phyloP scores from a whole-genome alignment of 2,797 vertebrate species.

The Clarias laeviceps region DNA sequence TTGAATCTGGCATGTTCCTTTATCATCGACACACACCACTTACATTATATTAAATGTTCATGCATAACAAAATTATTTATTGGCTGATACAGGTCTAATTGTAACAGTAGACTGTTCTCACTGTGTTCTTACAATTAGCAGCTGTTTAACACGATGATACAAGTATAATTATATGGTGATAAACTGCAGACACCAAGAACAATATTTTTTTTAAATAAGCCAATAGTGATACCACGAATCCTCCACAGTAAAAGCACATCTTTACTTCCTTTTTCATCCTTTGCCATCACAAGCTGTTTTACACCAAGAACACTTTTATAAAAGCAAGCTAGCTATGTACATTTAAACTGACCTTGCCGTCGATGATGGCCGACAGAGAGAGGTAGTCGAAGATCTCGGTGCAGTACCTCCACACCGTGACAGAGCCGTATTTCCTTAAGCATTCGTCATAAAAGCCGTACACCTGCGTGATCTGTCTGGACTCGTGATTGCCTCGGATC shows the following conservation, averaged over 20 bases:
- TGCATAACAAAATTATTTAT: too few species aligned
- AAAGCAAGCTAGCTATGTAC: not conserved
- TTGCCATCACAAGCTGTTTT: not conserved
- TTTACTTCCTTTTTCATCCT: too few species aligned
- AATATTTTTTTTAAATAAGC: not conserved
- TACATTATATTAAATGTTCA: too few species aligned
- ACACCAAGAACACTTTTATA: not conserved
- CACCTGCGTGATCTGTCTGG: slow-evolving; percentile 93
- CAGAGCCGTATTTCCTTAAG: slow-evolving; percentile 91
- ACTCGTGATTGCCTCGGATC: slow-evolving; percentile 94
- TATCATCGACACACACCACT: too few species aligned
- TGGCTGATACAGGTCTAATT: not conserved
- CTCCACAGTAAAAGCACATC: not conserved
- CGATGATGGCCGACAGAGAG: slow-evolving; percentile 93
- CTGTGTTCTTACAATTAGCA: not conserved
- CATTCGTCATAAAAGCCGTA: slow-evolving; percentile 97
- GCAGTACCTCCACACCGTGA: slow-evolving; percentile 96
- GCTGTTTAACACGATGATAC: not conserved
- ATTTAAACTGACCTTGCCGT: slow-evolving; percentile 84
- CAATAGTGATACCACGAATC: not conserved
- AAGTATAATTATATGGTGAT: not conserved
- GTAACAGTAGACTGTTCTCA: not conserved
- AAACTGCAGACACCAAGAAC: not conserved
- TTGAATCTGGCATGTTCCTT: not conserved
- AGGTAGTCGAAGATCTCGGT: slow-evolving; percentile 97